Conservation (phyloP, 2,113 vertebrate species). For the Strigops habroptila region DNA sequence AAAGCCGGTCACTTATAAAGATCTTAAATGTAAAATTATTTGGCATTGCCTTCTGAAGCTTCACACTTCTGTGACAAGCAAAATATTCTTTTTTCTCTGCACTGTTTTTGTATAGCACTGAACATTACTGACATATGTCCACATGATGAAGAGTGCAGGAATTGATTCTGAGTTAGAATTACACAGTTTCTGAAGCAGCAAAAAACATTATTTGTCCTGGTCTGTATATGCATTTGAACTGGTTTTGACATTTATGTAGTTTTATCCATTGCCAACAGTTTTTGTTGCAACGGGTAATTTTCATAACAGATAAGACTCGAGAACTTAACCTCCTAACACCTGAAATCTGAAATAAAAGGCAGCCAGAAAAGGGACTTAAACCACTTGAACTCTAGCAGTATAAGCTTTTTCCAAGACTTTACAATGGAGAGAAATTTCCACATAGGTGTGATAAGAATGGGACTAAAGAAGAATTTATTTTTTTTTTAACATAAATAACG, state of each 20-base stretch:
- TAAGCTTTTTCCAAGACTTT: not conserved
- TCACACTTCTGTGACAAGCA: not conserved
- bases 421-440: not conserved
- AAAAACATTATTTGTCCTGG: not conserved
- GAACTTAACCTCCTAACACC: not conserved
- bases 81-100: not conserved
- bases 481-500: not conserved
- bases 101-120: not conserved
- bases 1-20: not conserved
- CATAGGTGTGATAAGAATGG: not conserved
- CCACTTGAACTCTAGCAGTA: not conserved
- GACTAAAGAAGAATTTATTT: not conserved
- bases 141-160: not conserved
- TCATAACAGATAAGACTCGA: not conserved
- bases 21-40: not conserved
- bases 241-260: not conserved
- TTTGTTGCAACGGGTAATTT: not conserved
- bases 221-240: not conserved
- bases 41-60: not conserved
- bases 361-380: not conserved
- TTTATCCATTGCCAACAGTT: not conserved
- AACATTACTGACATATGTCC: not conserved
- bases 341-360: not conserved
- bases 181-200: not conserved
- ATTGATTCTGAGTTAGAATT: not conserved